Evolutionary conservation across 92 coral and sea anemone species (phyloP).

Genomic region (Bergia sp.): DNA sequence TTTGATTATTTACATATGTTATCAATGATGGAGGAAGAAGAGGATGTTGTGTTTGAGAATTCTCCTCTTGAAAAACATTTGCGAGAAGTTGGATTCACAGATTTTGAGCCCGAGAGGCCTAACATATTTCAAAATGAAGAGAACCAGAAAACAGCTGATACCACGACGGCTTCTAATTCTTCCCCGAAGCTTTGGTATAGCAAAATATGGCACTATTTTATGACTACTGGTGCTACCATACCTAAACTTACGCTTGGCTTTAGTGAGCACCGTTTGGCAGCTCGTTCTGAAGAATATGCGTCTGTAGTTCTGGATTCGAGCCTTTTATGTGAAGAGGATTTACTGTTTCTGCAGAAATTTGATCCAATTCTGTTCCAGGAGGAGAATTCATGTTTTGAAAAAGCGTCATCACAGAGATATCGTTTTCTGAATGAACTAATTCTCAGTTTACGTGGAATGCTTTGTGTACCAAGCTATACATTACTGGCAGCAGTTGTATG

Average conservation of each 20-base stretch:
- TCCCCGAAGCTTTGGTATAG: not conserved
- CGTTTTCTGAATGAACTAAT: not conserved
- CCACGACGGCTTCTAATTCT: not conserved
- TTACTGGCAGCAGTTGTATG: slow-evolving; percentile 19
- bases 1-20: not conserved
- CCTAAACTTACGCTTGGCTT: not conserved
- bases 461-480: not conserved
- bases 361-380: slow-evolving; percentile 70
- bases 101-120: slow-evolving; percentile 69
- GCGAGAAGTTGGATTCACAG: slow-evolving; percentile 81
- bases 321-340: slow-evolving; percentile 75
- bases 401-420: not conserved
- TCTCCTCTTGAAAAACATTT: slow-evolving; percentile 92
- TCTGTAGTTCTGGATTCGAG: slow-evolving; percentile 64
- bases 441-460: not conserved
- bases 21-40: slow-evolving; percentile 66
- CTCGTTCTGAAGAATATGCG: slow-evolving; percentile 56
- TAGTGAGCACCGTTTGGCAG: slow-evolving; percentile 30
- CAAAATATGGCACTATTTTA: slow-evolving; percentile 2
- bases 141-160: slow-evolving; percentile 11
- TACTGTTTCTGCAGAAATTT: slow-evolving; percentile 70
- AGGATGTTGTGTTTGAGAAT: slow-evolving; percentile 85
- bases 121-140: slow-evolving; percentile 3
- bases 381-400: slow-evolving; percentile 5
- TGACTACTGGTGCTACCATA: not conserved